Percentiles rank a stretch among this genome's conserved stretches.
Evolutionary conservation across 2,797 vertebrate species (phyloP).

Genomic region (Salarias fasciatus): DNA sequence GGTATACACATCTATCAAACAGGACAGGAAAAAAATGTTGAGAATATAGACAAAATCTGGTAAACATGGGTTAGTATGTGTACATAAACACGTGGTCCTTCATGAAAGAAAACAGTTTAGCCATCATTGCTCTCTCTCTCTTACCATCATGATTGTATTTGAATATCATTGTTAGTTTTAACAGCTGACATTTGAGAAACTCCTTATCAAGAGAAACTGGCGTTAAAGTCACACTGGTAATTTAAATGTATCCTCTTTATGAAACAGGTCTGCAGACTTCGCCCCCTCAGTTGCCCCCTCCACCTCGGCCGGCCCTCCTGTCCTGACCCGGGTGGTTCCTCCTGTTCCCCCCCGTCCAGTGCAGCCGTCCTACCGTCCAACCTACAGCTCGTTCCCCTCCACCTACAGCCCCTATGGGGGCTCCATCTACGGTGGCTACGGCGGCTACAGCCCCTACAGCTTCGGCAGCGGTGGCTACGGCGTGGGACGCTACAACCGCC

Average conservation of each 20-base stretch:
- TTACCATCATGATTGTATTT: too few species aligned
- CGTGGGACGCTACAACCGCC: slow-evolving; percentile 85
- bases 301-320: slow-evolving; percentile 77
- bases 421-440: slow-evolving; percentile 81
- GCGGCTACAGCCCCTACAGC: slow-evolving; percentile 89
- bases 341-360: slow-evolving; percentile 89
- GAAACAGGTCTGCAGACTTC: slow-evolving; percentile 88
- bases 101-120: too few species aligned
- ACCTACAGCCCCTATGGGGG: slow-evolving; percentile 84
- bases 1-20: too few species aligned
- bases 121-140: too few species aligned
- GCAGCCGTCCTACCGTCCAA: slow-evolving; percentile 87
- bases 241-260: neutral
- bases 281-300: slow-evolving; percentile 74
- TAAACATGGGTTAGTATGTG: too few species aligned
- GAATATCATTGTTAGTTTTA: too few species aligned
- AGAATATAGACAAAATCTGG: too few species aligned
- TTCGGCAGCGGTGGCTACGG: slow-evolving; percentile 81
- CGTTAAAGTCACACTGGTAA: neutral
- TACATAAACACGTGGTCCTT: too few species aligned
- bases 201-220: too few species aligned
- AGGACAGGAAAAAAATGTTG: too few species aligned
- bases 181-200: too few species aligned
- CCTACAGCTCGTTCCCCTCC: slow-evolving; percentile 77
- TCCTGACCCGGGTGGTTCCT: slow-evolving; percentile 86